A percentile compares a stretch with the other conserved stretches of the same genome.
These are phyloP conservation scores for Chydorus sphaericus DNA, from an alignment of 2,888 invertebrate species.

Conservation along the genomic window DNA sequence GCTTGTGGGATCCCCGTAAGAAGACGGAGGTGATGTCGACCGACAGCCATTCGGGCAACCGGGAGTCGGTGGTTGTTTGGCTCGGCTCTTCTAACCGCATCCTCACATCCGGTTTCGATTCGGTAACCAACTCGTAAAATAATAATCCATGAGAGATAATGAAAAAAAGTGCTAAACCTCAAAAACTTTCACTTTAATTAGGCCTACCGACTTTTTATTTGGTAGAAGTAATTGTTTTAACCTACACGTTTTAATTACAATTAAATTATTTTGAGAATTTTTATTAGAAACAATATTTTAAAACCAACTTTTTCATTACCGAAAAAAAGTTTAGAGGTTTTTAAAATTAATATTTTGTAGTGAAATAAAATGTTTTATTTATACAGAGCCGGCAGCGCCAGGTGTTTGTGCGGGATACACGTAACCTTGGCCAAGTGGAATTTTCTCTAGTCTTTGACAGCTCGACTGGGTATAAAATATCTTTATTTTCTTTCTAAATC, in stretches of 20 bases:
- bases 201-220: not conserved
- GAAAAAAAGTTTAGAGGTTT: not conserved
- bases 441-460: conserved; percentile 68
- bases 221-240: not conserved
- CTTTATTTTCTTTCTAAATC: conserved; percentile 4
- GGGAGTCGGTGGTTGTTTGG: conserved; percentile 84
- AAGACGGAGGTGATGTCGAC: conserved; percentile 25
- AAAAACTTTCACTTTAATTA: not conserved
- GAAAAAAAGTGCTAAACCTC: not conserved
- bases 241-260: not conserved
- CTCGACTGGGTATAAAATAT: conserved; percentile 49
- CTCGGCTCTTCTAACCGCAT: conserved; percentile 68
- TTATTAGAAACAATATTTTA: not conserved
- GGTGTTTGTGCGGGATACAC: conserved; percentile 71
- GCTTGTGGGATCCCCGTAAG: conserved; percentile 66
- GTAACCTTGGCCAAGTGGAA: conserved; percentile 60
- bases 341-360: conserved; percentile 6
- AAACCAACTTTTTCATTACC: not conserved
- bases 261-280: no score
- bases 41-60: conserved; percentile 75
- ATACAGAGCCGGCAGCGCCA: conserved; percentile 61
- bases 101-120: conserved; percentile 77
- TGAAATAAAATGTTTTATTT: conserved; percentile 18
- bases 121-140: no score
- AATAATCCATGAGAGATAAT: no score